Evolutionary conservation across 2,888 invertebrate genomes (phyloP), one percentile per base, ranked within the genome.

Genomic region (Acrocera orbiculus): DNA sequence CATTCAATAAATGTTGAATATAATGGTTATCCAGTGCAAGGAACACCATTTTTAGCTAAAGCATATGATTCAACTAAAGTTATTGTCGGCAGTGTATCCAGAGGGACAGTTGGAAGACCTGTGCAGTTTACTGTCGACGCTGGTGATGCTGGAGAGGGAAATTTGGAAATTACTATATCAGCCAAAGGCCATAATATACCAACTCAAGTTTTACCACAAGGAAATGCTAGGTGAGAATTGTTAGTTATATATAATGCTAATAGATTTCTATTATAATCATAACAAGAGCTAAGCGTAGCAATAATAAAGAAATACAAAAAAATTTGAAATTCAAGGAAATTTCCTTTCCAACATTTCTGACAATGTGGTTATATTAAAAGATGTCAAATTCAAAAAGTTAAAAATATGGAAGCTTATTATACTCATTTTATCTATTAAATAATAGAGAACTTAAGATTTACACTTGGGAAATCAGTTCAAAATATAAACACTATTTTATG

Each of bases 61-160:
- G 87, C 86, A 1, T 92, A 92, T 58, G 92, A 95, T 61, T 83
- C 92, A 17, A 80, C 81, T 42, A 73, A 79, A 53, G 85, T 87
- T 14, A 70, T 76, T 47, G 85, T 90, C 25, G 76, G 76, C 30
- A 72, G 77, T 44, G 77, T 85, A 27, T 76, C 77, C 10, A 75
- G 81, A 16, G 77, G 77, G 36, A 72, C 75, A n/a, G 80, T 93
- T 8, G 90, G 92, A 32, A 76, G 89, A 44, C 78, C 87, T 4
- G 85, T 90, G n/a, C 87, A 90, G 50, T 81, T 93, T 51, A 83
- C 85, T 13, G 92, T 95, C 32, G 93, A 96, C 58, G 93, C 93
- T 4, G 86, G 86, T 42, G 81, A 89, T 56, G 92, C 95, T 29
- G 96, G 96, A 8, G 95, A 95, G 64, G 96, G 96, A 33, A 89